phyloP scores from a whole-genome alignment of 1,140 invertebrate species.

The Chionoecetes opilio region DNA sequence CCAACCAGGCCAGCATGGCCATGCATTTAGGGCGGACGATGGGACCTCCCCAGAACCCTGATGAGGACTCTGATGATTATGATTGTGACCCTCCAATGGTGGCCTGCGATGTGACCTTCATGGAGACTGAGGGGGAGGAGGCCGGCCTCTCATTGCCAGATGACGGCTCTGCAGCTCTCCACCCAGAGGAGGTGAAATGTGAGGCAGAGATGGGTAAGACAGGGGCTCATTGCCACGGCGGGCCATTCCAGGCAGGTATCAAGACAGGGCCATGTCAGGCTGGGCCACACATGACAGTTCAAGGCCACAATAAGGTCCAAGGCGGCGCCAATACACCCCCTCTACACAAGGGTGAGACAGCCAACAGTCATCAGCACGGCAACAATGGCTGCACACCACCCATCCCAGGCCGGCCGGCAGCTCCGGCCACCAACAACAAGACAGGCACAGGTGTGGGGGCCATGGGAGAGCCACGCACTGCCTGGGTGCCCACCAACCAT shows the following conservation, averaged over 20 bases:
- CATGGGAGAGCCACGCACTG: background rate
- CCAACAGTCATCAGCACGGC: background rate
- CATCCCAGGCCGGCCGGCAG: background rate
- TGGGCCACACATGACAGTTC: background rate
- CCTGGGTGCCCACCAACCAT: background rate
- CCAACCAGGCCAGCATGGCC: too few relatives aligned
- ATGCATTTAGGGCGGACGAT: background rate
- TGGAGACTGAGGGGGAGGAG: background rate
- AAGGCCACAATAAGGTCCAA: too few relatives aligned
- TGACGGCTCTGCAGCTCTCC: background rate
- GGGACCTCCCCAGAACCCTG: background rate
- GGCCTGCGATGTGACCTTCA: conserved; percentile 34
- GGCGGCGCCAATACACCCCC: too few relatives aligned
- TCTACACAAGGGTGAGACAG: background rate
- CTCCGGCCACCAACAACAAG: background rate
- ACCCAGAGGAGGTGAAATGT: background rate
- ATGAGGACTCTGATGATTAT: background rate
- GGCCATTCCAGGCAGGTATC: background rate
- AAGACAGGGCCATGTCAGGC: background rate
- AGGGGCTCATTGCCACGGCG: background rate
- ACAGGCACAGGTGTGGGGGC: background rate
- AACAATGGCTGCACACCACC: background rate
- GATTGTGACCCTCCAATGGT: background rate
- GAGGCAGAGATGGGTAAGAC: background rate
- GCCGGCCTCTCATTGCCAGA: background rate